A percentile compares a stretch with the other conserved stretches of the same genome.
These are phyloP conservation scores for Oryzias javanicus DNA, from an alignment of 2,113 vertebrate species.

Conservation along the genomic window DNA sequence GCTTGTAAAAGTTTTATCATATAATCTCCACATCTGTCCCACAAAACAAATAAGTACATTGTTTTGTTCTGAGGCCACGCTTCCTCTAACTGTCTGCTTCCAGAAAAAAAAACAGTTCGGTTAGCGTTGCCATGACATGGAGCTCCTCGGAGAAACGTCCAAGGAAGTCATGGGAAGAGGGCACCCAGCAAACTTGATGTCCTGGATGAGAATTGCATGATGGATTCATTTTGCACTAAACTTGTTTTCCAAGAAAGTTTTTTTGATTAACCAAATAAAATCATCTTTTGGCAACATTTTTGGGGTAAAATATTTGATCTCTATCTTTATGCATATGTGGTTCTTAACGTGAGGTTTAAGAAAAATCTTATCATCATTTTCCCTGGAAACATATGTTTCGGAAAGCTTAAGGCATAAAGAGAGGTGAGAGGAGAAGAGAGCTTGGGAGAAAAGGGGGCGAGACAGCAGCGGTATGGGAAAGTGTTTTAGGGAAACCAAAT, in stretches of 20 bases:
- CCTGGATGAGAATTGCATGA: slow-evolving; percentile 19
- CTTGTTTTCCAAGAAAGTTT: background rate
- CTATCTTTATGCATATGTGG: no score
- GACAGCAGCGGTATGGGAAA: slow-evolving; percentile 77
- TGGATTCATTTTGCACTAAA: background rate
- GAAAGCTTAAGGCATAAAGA: slow-evolving; percentile 42
- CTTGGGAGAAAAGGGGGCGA: slow-evolving; percentile 59
- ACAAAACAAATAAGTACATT: slow-evolving; percentile 36
- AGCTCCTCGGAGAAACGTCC: slow-evolving; percentile 54
- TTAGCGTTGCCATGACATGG: slow-evolving; percentile 61
- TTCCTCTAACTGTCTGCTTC: slow-evolving; percentile 25
- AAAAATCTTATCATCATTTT: background rate
- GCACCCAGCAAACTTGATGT: slow-evolving; percentile 41
- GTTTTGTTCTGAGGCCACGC: slow-evolving; percentile 38
- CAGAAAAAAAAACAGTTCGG: slow-evolving; percentile 53
- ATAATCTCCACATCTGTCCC: slow-evolving; percentile 32
- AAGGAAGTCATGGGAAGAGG: slow-evolving; percentile 62
- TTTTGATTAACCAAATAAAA: background rate
- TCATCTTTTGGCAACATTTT: background rate
- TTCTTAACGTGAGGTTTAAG: no score
- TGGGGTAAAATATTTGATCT: no score
- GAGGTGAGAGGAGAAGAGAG: slow-evolving; percentile 50
- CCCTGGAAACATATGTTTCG: slow-evolving; percentile 34
- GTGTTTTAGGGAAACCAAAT: slow-evolving; percentile 77
- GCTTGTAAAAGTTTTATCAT: slow-evolving; percentile 41